A percentile compares a stretch with the other conserved stretches of the same genome.
phyloP scores from a whole-genome alignment of 1,140 invertebrate genomes.

The Stegodyphus dumicola region DNA sequence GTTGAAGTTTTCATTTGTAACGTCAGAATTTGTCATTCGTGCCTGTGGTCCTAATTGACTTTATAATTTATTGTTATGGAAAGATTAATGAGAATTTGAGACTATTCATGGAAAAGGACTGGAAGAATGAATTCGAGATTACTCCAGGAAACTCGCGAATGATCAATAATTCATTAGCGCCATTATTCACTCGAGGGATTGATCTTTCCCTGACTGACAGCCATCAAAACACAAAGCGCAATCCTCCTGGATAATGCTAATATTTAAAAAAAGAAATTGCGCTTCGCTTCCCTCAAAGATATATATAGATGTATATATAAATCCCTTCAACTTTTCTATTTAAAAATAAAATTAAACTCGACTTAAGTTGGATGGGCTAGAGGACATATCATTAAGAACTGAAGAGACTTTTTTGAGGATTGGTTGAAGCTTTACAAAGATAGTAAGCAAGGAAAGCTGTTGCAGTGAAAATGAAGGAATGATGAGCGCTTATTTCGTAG shows the following conservation, averaged over 20 bases:
- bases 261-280: neutral
- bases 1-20: constrained; percentile 31
- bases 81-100: constrained; percentile 59
- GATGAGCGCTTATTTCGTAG: neutral
- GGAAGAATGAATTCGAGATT: constrained; percentile 61
- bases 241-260: neutral
- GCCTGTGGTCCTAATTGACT: constrained; percentile 47
- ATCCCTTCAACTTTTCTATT: neutral
- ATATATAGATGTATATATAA: neutral
- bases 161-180: constrained; percentile 61
- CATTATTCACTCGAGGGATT: constrained; percentile 59
- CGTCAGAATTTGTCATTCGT: constrained; percentile 55
- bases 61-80: constrained; percentile 60
- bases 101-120: constrained; percentile 57
- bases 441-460: too few relatives aligned
- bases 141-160: constrained; percentile 44
- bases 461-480: neutral
- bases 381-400: too few relatives aligned
- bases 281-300: too few relatives aligned
- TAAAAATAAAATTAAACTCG: neutral
- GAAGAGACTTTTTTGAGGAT: too few relatives aligned
- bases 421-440: too few relatives aligned
- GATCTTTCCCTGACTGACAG: constrained; percentile 51
- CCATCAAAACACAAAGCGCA: constrained; percentile 44
- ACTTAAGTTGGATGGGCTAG: too few relatives aligned